Percentiles rank a stretch among this genome's conserved stretches.
phyloP scores from a whole-genome alignment of 2,797 vertebrate genomes.

The Hemibagrus guttatus region DNA sequence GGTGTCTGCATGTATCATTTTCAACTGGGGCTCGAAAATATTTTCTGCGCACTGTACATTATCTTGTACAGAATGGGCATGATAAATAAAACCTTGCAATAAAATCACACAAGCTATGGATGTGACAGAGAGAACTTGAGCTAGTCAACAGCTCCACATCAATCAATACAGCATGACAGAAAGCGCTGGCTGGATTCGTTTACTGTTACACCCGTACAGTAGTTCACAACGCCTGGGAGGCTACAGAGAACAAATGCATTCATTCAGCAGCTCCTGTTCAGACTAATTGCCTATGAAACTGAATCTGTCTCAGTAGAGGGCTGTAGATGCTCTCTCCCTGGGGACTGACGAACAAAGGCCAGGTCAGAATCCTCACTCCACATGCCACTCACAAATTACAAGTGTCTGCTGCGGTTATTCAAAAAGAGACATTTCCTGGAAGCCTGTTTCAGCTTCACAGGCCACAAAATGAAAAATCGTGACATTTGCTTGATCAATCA shows the following conservation, averaged over 20 bases:
- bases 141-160: constrained; percentile 50
- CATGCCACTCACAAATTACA: constrained; percentile 30
- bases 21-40: not conserved
- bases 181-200: constrained; percentile 53
- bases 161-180: constrained; percentile 61
- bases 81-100: constrained; percentile 9
- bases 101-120: constrained; percentile 36
- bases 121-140: constrained; percentile 37
- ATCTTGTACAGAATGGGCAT: not conserved
- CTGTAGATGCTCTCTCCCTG: constrained; percentile 46
- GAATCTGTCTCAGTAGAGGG: constrained; percentile 61
- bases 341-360: constrained; percentile 49
- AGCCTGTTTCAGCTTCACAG: constrained; percentile 12
- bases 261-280: constrained; percentile 58
- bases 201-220: constrained; percentile 51
- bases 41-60: not conserved
- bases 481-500: constrained; percentile 44
- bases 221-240: constrained; percentile 38
- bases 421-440: constrained; percentile 14
- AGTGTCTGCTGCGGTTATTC: constrained; percentile 19
- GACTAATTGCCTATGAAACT: constrained; percentile 65
- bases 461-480: constrained; percentile 33
- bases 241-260: constrained; percentile 53
- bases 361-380: constrained; percentile 49
- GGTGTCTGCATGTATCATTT: not conserved